Evolutionary conservation across 2,113 vertebrate species (phyloP).

Genomic region (Odobenus rosmarus): DNA sequence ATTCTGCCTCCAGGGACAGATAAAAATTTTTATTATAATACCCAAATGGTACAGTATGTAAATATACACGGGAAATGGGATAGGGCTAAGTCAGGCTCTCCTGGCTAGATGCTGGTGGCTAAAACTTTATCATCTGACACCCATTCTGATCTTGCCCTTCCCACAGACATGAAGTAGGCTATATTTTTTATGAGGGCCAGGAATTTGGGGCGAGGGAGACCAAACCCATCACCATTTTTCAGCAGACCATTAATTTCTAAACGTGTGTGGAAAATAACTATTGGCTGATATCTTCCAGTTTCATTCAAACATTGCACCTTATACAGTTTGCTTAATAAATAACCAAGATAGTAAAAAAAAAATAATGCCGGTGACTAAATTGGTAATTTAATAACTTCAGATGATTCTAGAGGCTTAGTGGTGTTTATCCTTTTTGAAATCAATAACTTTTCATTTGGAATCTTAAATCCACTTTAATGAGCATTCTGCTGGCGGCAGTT

Average conservation of each 20-base stretch:
- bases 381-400: conserved; percentile 72
- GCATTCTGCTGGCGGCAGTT: conserved; percentile 55
- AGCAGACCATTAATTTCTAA: conserved; percentile 65
- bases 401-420: conserved; percentile 23
- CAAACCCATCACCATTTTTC: conserved; percentile 57
- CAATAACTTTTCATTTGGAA: conserved; percentile 74
- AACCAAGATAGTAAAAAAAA: conserved; percentile 51
- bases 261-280: conserved; percentile 45
- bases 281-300: conserved; percentile 29
- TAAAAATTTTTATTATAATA: conserved; percentile 77
- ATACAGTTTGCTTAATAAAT: conserved; percentile 54
- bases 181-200: conserved; percentile 57
- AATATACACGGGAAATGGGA: conserved; percentile 69
- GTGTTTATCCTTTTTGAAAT: conserved; percentile 70
- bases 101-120: conserved; percentile 48
- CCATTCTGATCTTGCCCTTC: conserved; percentile 50
- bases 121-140: conserved; percentile 65
- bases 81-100: conserved; percentile 52
- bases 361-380: conserved; percentile 41
- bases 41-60: conserved; percentile 70
- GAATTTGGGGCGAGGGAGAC: conserved; percentile 47
- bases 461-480: conserved; percentile 76
- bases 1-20: conserved; percentile 76
- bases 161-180: conserved; percentile 35
- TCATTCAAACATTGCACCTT: conserved; percentile 41